phyloP scores from a whole-genome alignment of 2,113 vertebrate genomes.

The Toxostoma redivivum region DNA sequence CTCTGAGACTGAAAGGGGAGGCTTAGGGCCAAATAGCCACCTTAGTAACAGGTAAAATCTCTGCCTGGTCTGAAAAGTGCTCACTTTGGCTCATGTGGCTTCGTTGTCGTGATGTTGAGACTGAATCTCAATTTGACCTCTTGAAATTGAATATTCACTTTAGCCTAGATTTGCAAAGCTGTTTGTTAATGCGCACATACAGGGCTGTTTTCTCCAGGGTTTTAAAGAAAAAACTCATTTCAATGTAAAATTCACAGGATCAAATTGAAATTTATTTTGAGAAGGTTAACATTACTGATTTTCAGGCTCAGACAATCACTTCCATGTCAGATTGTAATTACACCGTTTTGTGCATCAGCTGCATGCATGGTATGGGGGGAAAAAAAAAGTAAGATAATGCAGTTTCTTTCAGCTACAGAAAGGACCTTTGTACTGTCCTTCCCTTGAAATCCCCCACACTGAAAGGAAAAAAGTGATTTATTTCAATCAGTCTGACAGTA shows the following conservation, averaged over 20 bases:
- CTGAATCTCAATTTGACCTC: slow-evolving; percentile 85
- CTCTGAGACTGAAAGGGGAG: background rate
- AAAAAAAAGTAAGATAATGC: slow-evolving; percentile 64
- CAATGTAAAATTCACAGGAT: slow-evolving; percentile 79
- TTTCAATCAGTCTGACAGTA: slow-evolving; percentile 46
- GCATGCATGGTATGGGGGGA: slow-evolving; percentile 24
- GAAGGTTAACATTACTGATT: slow-evolving; percentile 70
- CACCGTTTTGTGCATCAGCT: slow-evolving; percentile 73
- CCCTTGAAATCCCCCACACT: slow-evolving; percentile 19
- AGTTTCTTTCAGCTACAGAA: slow-evolving; percentile 66
- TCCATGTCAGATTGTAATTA: slow-evolving; percentile 76
- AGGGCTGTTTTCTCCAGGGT: slow-evolving; percentile 79
- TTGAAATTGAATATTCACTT: slow-evolving; percentile 88
- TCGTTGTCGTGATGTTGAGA: slow-evolving; percentile 58
- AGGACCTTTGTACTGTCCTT: slow-evolving; percentile 68
- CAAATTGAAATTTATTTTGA: slow-evolving; percentile 83
- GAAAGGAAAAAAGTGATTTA: slow-evolving; percentile 34
- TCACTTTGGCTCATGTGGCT: slow-evolving; percentile 3
- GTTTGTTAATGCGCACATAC: slow-evolving; percentile 79
- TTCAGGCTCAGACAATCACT: slow-evolving; percentile 69
- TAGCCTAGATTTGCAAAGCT: slow-evolving; percentile 83
- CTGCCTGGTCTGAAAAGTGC: background rate
- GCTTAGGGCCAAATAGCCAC: background rate
- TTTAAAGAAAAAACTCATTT: slow-evolving; percentile 83
- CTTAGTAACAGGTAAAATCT: background rate